These are phyloP conservation scores for Drosophila pseudotalamancana DNA, from an alignment of 2,888 invertebrate genomes.

Conservation along the genomic window DNA sequence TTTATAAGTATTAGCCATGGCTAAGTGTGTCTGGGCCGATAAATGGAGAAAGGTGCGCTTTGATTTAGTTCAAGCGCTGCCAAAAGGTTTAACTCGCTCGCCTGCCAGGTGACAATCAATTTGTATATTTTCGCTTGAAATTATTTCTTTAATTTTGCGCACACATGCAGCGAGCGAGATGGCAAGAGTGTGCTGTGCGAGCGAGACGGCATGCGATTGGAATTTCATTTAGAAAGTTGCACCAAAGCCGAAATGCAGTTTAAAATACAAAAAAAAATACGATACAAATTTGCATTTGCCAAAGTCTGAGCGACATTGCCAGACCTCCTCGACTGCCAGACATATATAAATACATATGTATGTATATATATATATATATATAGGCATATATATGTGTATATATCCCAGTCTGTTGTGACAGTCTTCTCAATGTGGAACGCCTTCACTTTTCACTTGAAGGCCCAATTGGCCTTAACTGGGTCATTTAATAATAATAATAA, in stretches of 20 bases:
- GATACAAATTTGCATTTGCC: constrained; percentile 79
- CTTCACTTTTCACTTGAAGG: constrained; percentile 73
- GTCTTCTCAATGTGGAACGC: constrained; percentile 64
- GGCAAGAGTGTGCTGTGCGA: constrained; percentile 3
- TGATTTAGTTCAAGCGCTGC: constrained; percentile 56
- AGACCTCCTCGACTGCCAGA: constrained; percentile 18
- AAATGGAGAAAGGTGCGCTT: constrained; percentile 70
- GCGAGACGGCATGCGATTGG: constrained; percentile 49
- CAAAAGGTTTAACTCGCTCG: constrained; percentile 37
- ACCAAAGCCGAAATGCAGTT: constrained; percentile 24
- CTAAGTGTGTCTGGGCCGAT: constrained; percentile 28
- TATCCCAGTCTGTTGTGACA: constrained; percentile 57
- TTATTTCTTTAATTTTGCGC: constrained; percentile 81
- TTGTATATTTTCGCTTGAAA: constrained; percentile 80
- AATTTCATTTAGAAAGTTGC: constrained; percentile 79
- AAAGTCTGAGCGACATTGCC: constrained; percentile 67
- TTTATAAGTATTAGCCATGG: constrained; percentile 38
- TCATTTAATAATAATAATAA: constrained; percentile 82
- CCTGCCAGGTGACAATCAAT: constrained; percentile 81
- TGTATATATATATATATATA: no score
- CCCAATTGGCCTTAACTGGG: constrained; percentile 65
- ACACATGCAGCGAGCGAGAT: constrained; percentile 49
- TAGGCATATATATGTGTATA: no score
- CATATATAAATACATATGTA: no score
- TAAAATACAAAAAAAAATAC: constrained; percentile 37